Conservation (phyloP, 2,888 invertebrate genomes). For the Cheiracanthium punctorium region DNA sequence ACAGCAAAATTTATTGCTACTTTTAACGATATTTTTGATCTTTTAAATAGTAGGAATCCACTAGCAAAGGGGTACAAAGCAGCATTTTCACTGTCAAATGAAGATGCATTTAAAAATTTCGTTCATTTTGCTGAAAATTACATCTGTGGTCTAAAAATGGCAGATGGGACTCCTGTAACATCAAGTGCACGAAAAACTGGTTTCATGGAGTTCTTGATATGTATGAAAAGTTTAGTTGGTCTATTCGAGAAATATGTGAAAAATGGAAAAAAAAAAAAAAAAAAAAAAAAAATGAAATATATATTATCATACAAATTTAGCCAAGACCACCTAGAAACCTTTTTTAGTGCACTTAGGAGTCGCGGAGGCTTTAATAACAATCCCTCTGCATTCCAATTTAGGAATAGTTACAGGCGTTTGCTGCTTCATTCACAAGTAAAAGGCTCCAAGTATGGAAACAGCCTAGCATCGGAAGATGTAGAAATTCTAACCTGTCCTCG, state of each 20-base stretch:
- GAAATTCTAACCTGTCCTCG: not conserved
- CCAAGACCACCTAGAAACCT: not conserved
- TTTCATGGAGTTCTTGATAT: not conserved
- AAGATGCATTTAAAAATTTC: not conserved
- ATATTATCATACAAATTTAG: not conserved
- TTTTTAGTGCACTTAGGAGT: not conserved
- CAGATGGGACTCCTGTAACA: not conserved
- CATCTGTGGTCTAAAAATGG: not conserved
- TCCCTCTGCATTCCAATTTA: not conserved
- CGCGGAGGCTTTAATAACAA: not conserved
- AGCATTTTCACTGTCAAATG: not conserved
- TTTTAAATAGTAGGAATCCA: slow-evolving; percentile 9
- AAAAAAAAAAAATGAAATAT: not conserved
- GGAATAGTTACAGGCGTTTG: not conserved
- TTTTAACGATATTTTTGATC: slow-evolving; percentile 16
- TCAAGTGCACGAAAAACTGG: not conserved
- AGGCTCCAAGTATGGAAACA: not conserved
- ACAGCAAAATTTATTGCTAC: slow-evolving; percentile 4
- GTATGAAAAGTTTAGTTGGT: not conserved
- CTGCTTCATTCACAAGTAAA: not conserved
- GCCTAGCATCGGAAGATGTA: not conserved
- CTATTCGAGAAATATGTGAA: not conserved
- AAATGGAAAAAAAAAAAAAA: not conserved
- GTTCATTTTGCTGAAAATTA: not conserved
- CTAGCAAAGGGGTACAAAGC: not conserved